Base-by-base conservation (phyloP, 2,113 vertebrate genomes). In the Aptenodytes forsteri region DNA sequence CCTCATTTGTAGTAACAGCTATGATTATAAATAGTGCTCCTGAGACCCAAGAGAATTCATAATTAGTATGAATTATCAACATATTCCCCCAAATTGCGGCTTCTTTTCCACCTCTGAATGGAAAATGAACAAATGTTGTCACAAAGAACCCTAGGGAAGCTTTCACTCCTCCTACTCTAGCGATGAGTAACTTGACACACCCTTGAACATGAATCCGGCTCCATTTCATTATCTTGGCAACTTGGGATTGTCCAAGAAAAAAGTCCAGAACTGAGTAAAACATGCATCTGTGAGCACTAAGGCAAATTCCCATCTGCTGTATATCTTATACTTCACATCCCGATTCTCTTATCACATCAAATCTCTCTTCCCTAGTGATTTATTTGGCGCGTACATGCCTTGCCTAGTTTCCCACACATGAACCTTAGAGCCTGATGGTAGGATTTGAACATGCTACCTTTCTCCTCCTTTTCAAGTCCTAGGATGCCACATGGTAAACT, bases 151-250 rank as follows among this genome's bases (percentile, higher is more conserved):
- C 66, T 32, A 36, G 50, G 50, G 75, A 91, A 94, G 22, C 29
- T 93, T 83, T 93, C 52, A 52, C 40, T 84, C 62, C 47, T 94
- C 78, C 90, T 71, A 72, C 66, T 89, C 19, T 3, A 75, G 22
- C 16, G 55, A 64, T 81, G 77, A 87, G n/a, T 89, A 91, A 71
- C 15, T 49, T 38, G 75, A 95, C 93, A 91, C 87, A 71, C 87
- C 93, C 87, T 89, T 70, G 42, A 87, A 95, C 18, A 64, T 72
- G 65, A 91, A 92, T 61, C 3, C 3, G 7, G 15, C 27, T 96
- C 81, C 54, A 73, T 94, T 93, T 88, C 89, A 93, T 70, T 58
- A 95, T 59, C 91, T 70, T 50, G 75, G 70, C 70, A 91, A 62
- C 72, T 79, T 13, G 32, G 1, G 6, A 79, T 87, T 90, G 89